These are phyloP conservation scores for Thunnus albacares DNA, from an alignment of 2,797 vertebrate species.

Conservation along the genomic window DNA sequence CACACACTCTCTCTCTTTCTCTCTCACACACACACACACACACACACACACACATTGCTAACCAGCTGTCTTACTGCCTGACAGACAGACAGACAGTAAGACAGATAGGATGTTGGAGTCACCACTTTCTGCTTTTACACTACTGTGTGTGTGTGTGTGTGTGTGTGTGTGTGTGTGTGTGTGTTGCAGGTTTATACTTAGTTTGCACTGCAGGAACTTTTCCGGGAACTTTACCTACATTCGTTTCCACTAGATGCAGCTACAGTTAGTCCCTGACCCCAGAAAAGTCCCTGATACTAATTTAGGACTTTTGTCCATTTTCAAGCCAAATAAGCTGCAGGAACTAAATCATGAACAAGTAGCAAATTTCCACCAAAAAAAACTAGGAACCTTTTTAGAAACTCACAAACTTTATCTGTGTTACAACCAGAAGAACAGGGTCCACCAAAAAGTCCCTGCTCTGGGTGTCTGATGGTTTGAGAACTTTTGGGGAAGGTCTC, in stretches of 20 bases:
- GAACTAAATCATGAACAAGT: too few relatives aligned
- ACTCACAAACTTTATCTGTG: too few relatives aligned
- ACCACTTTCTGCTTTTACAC: not conserved
- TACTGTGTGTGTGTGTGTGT: not conserved
- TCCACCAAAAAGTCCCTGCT: too few relatives aligned
- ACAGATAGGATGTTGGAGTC: slow-evolving; percentile 24
- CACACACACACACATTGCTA: slow-evolving; percentile 9
- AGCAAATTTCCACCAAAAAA: too few relatives aligned
- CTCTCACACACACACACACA: slow-evolving; percentile 1
- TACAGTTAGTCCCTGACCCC: too few relatives aligned
- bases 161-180: not conserved
- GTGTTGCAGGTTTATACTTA: not conserved
- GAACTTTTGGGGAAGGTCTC: too few relatives aligned
- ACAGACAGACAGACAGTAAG: slow-evolving; percentile 32
- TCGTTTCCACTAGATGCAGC: too few relatives aligned
- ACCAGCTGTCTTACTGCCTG: slow-evolving; percentile 43
- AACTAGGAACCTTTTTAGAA: too few relatives aligned
- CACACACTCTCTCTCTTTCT: not conserved
- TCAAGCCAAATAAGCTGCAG: too few relatives aligned
- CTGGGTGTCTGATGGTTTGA: too few relatives aligned
- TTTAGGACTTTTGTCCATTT: too few relatives aligned
- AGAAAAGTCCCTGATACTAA: not conserved
- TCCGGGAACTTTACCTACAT: not conserved
- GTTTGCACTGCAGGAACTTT: not conserved
- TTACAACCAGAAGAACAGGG: too few relatives aligned